Evolutionary conservation across 2,113 vertebrate species (phyloP), one percentile per base, ranked within the genome.

Genomic region (Empidonax traillii): DNA sequence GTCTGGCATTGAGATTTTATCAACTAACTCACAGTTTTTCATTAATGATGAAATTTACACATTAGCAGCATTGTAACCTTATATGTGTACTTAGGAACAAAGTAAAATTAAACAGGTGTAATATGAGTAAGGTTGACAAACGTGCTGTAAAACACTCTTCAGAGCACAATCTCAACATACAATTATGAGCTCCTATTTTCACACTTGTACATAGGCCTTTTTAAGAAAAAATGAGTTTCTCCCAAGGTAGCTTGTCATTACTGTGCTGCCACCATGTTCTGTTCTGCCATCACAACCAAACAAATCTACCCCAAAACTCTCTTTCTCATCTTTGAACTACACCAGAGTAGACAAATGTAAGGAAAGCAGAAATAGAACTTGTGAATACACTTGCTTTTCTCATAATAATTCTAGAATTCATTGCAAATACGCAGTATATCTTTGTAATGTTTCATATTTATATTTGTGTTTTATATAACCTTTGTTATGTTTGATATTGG

Each of bases 21-120:
- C 55, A 53, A 43, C 49, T 85, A 89, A 80, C 49, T 87, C 47
- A 78, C 35, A 69, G 79, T 53, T 74, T 63, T 86, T 91, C 47
- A 61, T 49, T 59, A 81, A 77, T 91, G 84, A 86, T 21, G 31
- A 84, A 71, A 75, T 71, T 41, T 33, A 63, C 15, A 15, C 94
- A 91, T 71, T 83, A 90, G 74, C 23, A 82, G 66, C 7, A 2
- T 91, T 93, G 94, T 93, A 93, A 90, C 49, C 71, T 90, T 92
- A 49, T 63, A 86, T 63, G 35, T 74, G 67, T 72, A 69, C 78
- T 85, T 77, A 93, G 35, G 52, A 93, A 93, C 18, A 75, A 95
- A 90, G 67, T 81, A 44, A 95, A 91, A 93, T 87, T 87, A 77
- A 94, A 95, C 7, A 91, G 67, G 16, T 30, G 43, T 44, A 93